phyloP scores from a whole-genome alignment of 2,797 vertebrate genomes.

The Danio aesculapii region DNA sequence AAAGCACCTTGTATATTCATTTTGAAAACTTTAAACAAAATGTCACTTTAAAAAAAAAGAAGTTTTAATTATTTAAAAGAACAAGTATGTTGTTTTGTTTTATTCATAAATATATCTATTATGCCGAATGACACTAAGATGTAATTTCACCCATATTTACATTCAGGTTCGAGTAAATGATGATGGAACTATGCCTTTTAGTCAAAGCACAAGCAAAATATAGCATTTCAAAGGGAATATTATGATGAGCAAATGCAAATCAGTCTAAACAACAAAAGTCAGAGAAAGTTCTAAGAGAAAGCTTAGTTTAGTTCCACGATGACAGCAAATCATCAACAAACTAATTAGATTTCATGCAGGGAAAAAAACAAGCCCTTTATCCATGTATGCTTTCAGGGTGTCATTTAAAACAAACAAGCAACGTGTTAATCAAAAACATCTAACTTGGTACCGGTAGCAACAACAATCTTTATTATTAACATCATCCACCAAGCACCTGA shows the following conservation, averaged over 20 bases:
- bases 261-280: conserved; percentile 3
- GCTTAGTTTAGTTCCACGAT: not conserved
- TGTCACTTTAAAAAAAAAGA: too few species aligned
- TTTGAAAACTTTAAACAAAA: too few species aligned
- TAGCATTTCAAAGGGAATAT: not conserved
- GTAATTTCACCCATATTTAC: too few species aligned
- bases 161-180: not conserved
- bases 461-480: conserved; percentile 33
- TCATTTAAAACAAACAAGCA: conserved; percentile 37
- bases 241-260: not conserved
- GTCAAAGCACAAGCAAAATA: not conserved
- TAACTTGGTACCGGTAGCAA: conserved; percentile 10
- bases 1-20: too few species aligned
- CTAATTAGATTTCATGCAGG: not conserved
- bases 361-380: conserved; percentile 18
- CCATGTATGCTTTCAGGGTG: not conserved
- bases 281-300: conserved; percentile 2
- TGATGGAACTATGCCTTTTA: not conserved
- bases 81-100: not conserved
- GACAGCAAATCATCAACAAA: not conserved
- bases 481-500: conserved; percentile 44
- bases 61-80: too few species aligned
- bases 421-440: conserved; percentile 33
- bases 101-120: not conserved
- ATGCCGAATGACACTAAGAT: too few species aligned